Percentiles rank a stretch among this genome's conserved stretches.
Conservation (phyloP, 2,797 vertebrate species). For the Esox masquinongy region DNA sequence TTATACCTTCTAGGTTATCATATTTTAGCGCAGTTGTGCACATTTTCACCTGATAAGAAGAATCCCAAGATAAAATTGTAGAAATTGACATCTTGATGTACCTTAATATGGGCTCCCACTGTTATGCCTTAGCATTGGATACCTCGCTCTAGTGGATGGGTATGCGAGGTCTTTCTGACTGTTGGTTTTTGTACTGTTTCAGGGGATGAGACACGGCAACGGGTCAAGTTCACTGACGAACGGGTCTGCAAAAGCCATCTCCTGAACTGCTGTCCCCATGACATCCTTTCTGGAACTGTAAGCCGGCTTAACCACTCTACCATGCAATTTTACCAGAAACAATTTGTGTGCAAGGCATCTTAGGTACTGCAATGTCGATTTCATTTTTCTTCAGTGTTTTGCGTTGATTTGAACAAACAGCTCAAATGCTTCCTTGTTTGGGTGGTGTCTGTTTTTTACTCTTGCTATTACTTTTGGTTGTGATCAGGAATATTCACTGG, state of each 20-base stretch:
- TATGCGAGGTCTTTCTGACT: conserved; percentile 61
- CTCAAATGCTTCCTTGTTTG: too few species aligned
- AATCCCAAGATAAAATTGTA: conserved; percentile 33
- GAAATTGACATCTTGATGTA: conserved; percentile 23
- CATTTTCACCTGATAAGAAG: background rate
- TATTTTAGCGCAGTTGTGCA: background rate
- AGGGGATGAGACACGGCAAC: conserved; percentile 98
- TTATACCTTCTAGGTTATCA: too few species aligned
- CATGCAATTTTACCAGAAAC: background rate
- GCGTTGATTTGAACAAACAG: too few species aligned
- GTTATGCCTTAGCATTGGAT: conserved; percentile 45
- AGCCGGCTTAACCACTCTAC: conserved; percentile 52
- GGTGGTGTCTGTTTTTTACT: too few species aligned
- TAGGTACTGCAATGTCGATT: too few species aligned
- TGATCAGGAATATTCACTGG: too few species aligned
- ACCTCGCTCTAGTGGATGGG: conserved; percentile 43
- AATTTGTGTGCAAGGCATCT: background rate
- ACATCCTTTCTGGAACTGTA: conserved; percentile 98
- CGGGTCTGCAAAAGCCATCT: conserved; percentile 99
- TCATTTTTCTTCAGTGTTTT: too few species aligned
- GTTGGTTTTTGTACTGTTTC: conserved; percentile 75
- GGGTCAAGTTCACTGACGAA: conserved; percentile 97
- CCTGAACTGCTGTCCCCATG: conserved; percentile 98
- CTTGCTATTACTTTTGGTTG: too few species aligned
- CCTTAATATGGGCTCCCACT: conserved; percentile 18